Base-by-base conservation (phyloP, 2,797 vertebrate species). In the Peromyscus attwateri region DNA sequence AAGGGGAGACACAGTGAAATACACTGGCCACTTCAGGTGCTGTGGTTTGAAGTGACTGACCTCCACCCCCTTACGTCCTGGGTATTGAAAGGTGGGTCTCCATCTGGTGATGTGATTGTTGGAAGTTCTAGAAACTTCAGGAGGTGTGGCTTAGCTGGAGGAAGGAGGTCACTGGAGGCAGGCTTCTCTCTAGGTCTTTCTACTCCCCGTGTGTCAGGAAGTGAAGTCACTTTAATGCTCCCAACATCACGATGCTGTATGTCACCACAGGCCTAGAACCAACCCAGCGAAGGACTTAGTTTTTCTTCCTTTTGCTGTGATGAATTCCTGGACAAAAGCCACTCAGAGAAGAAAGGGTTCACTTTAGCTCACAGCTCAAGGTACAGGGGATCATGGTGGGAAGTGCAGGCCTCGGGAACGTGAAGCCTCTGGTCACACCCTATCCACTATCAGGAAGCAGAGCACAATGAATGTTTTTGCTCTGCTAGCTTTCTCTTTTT, bases 11-110 rank as follows among this genome's bases (percentile, higher is more conserved):
- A 1, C 0, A 0, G 13, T 31, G 49, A 60, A 0, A 34, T 13
- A 3, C 0, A 0, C 4, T 34, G 19, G 14, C 13, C 4, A 27
- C 6, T 27, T 37, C n/a, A 46, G 9, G 6, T 46, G 10, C 31
- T 40, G 7, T n/a, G 40, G 52, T 77, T 46, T 64, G 40, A 64
- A 64, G 34, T 13, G 40, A 83, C 46, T 52, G 10, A 57, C 4
- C 16, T n/a, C 34, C 31, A 23, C 16, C 10, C 6, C 43, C 0
- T 23, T 66, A 40, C 81, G n/a, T 29, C 27, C 19, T n/a, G 31
- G 5, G 3, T 31, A 52, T 52, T 40, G 9, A 91, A 91, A n/a
- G 16, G 6, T 31, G 9, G 17, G 23, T 91, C 76, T 7, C 16
- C 25, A 64, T 14, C 1, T 66, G 19, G 21, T 40, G 37, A 29